phyloP scores from a whole-genome alignment of 2,113 vertebrate species.

The Cygnus buccinator region DNA sequence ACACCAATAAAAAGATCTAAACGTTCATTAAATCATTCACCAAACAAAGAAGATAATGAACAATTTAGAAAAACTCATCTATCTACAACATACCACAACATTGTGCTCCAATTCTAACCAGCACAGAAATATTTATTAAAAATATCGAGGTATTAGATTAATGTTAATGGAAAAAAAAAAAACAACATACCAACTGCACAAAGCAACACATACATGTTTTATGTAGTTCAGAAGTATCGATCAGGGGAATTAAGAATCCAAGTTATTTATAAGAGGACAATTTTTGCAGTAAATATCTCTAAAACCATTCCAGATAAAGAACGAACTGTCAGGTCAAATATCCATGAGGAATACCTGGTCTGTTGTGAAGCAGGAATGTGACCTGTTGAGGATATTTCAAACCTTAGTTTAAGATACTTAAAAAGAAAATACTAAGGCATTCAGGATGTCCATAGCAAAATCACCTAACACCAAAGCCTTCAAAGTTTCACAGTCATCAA shows the following conservation, averaged over 20 bases:
- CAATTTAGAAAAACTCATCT: not conserved
- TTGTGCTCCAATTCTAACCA: not conserved
- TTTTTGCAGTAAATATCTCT: not conserved
- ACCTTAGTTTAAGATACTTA: not conserved
- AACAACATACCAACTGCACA: not conserved
- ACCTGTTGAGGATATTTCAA: not conserved
- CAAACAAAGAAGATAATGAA: not conserved
- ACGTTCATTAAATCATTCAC: not conserved
- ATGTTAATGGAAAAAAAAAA: not conserved
- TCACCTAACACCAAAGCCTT: not conserved
- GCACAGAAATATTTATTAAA: not conserved
- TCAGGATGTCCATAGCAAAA: not conserved
- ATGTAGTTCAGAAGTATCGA: not conserved
- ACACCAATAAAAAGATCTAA: not conserved
- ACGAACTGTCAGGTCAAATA: not conserved
- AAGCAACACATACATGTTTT: rapidly evolving
- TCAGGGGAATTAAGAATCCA: not conserved
- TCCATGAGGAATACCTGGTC: not conserved
- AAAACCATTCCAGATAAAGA: not conserved
- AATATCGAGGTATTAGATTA: not conserved
- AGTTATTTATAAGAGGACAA: not conserved
- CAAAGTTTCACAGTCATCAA: not conserved
- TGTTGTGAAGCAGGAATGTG: not conserved
- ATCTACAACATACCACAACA: not conserved
- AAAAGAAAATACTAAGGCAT: not conserved